Conservation (phyloP, 2,797 vertebrate genomes). For the Somateria mollissima region DNA sequence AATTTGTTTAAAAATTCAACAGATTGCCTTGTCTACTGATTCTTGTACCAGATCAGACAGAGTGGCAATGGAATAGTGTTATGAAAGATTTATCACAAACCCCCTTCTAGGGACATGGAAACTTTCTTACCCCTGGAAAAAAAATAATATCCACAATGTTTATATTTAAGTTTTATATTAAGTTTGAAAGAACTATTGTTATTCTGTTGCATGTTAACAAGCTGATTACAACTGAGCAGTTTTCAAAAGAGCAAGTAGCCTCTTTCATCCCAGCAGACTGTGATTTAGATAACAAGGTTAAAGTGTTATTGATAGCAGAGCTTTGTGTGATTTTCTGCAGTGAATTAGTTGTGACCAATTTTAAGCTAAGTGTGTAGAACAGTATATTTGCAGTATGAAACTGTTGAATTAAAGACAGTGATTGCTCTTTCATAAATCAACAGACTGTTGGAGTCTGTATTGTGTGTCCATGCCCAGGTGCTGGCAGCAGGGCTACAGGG, state of each 20-base stretch:
- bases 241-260: neutral
- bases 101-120: neutral
- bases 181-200: neutral
- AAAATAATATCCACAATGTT: neutral
- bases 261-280: neutral
- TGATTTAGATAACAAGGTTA: neutral
- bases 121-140: neutral
- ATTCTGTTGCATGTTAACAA: neutral
- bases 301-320: neutral
- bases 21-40: neutral
- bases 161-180: no score
- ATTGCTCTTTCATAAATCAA: neutral
- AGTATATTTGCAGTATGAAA: neutral
- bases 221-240: neutral
- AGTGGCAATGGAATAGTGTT: neutral
- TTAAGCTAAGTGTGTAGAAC: neutral
- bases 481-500: fast-evolving
- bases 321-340: neutral
- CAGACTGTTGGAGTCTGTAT: neutral
- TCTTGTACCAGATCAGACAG: neutral
- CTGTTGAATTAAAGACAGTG: neutral
- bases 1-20: neutral
- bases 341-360: neutral
- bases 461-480: fast-evolving
- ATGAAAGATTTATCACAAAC: neutral